Percentiles rank a stretch among this genome's conserved stretches.
These are phyloP conservation scores for Platycheirus rosarum DNA, from an alignment of 2,888 invertebrate species.

Conservation along the genomic window DNA sequence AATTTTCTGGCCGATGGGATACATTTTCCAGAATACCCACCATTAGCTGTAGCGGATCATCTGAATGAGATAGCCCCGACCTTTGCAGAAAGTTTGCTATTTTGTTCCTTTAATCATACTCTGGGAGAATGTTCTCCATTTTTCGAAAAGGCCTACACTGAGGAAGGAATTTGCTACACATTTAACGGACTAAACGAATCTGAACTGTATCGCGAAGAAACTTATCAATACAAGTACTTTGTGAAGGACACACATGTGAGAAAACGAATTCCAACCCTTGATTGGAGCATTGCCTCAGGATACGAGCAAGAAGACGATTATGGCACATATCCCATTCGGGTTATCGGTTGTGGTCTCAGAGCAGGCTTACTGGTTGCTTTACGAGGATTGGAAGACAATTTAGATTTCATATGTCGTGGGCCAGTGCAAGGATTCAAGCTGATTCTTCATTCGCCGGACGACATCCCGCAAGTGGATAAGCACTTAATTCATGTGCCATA, in stretches of 20 bases:
- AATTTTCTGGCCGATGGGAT: conserved; percentile 77
- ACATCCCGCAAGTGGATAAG: conserved; percentile 86
- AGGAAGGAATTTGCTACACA: conserved; percentile 33
- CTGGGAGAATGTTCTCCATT: neutral
- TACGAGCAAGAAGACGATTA: conserved; percentile 60
- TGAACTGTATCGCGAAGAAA: conserved; percentile 16
- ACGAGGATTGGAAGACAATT: conserved; percentile 85
- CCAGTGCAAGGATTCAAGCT: conserved; percentile 90
- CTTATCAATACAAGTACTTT: conserved; percentile 12
- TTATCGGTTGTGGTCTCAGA: conserved; percentile 86
- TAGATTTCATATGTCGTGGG: conserved; percentile 88
- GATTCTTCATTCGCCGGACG: conserved; percentile 87
- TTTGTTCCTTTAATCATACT: neutral
- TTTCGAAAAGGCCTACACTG: conserved; percentile 27
- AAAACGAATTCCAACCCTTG: conserved; percentile 76
- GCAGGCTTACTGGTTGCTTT: conserved; percentile 86
- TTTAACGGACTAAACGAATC: conserved; percentile 23
- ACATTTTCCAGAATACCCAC: conserved; percentile 14
- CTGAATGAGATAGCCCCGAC: neutral
- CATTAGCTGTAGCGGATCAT: neutral
- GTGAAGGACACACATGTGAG: conserved; percentile 33
- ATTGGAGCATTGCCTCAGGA: conserved; percentile 14
- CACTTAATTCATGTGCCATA: conserved; percentile 87
- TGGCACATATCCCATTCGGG: conserved; percentile 87
- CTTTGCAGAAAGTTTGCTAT: neutral